These are phyloP conservation scores for Cyanistes caeruleus DNA, from an alignment of 2,113 vertebrate species.

Conservation along the genomic window DNA sequence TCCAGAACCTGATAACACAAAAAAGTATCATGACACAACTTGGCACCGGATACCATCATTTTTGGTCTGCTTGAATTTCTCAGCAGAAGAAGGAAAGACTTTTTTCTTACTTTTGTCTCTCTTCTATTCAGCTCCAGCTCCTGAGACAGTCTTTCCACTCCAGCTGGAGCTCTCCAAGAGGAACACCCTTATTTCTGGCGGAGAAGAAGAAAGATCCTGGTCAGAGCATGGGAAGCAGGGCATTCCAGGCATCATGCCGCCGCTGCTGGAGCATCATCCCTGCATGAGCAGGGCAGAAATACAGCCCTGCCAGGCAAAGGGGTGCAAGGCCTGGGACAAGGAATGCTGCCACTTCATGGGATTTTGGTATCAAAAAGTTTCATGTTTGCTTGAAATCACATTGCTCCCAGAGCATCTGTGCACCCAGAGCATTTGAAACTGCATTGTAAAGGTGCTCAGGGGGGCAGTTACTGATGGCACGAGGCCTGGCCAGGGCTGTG, in stretches of 20 bases:
- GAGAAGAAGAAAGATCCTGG: background rate
- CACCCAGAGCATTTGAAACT: background rate
- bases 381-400: background rate
- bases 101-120: background rate
- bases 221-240: background rate
- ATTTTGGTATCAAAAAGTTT: background rate
- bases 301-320: background rate
- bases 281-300: background rate
- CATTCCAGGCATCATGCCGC: background rate
- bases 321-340: background rate
- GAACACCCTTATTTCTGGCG: fast-evolving
- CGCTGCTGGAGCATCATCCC: background rate
- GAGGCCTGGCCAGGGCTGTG: background rate
- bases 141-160: background rate
- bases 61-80: background rate
- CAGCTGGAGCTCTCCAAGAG: background rate
- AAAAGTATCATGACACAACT: background rate
- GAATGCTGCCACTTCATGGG: fast-evolving
- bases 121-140: background rate
- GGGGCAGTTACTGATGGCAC: fast-evolving
- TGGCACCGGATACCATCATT: background rate
- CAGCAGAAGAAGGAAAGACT: background rate
- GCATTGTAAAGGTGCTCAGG: background rate
- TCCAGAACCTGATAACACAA: background rate
- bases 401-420: background rate